Evolutionary conservation across 1,140 invertebrate species (phyloP), one percentile per base, ranked within the genome.

Genomic region (Sipha flava): DNA sequence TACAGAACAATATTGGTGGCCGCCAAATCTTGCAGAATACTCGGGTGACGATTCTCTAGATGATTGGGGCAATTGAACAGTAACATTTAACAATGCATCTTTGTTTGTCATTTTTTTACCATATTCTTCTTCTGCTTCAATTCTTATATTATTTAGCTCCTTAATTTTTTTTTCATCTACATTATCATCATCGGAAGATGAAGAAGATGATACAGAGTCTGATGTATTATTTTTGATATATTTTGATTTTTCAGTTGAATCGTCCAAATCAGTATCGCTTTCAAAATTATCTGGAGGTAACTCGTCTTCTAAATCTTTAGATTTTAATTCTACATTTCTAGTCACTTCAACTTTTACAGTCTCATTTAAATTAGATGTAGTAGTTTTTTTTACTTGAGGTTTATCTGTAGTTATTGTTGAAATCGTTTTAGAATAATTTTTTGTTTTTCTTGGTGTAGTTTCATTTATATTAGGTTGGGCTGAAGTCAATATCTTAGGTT

Each of bases 21-120:
- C 43, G 0, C 45, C 43, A 40, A 57, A 72, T 5, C 59, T 57
- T 1, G 40, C 47, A 16, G 66, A 23, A 54, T 80, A 66, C 37
- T 81, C 62, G 7, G 91, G 91, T 14, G 90, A 90, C 26, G 90
- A 90, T 84, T 92, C 91, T 49, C 91, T 84, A 0, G 91, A 92
- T 68, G 91, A 92, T 85, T 90, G 91, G 0, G 90, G 90, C 83
- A 90, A 89, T 83, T 91, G 89, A 29, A 90, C 85, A 79, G 88
- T 86, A 80, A 91, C 89, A 80, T 80, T 80, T 45, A 82, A 62
- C 59, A 79, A 73, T 14, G 45, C 45, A 37, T 81, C 59, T 37
- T 70, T 79, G 12, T 70, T 64, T 6, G 80, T 81, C 31, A 82
- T 57, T 81, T 82, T 82, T 21, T 79, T 70, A 18, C 72, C 82